These are phyloP conservation scores for Pandemis corylana DNA, from an alignment of 2,888 invertebrate species.

Conservation along the genomic window DNA sequence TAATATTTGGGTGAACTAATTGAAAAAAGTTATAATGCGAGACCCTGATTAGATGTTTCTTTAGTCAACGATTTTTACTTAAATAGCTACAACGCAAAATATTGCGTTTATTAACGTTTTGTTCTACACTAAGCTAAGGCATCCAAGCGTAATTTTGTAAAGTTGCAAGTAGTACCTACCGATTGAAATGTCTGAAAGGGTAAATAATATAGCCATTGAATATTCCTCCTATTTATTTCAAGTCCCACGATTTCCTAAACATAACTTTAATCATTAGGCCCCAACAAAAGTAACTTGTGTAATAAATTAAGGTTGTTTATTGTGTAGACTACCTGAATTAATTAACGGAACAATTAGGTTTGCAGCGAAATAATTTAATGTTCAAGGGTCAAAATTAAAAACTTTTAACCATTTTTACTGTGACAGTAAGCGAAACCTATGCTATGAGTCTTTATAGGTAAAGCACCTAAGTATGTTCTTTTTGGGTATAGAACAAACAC, in stretches of 20 bases:
- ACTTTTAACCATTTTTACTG: conserved; percentile 10
- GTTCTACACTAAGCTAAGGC: too few relatives aligned
- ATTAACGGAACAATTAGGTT: conserved; percentile 22
- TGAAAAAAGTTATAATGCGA: too few relatives aligned
- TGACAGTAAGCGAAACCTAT: background rate
- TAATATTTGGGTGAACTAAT: too few relatives aligned
- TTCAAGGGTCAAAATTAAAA: background rate
- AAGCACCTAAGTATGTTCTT: too few relatives aligned
- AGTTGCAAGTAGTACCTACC: too few relatives aligned
- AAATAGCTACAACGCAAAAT: too few relatives aligned
- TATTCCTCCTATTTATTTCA: conserved; percentile 9
- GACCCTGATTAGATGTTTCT: too few relatives aligned
- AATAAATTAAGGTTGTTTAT: conserved; percentile 33
- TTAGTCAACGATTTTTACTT: too few relatives aligned
- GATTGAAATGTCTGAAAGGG: background rate
- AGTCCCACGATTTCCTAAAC: conserved; percentile 12
- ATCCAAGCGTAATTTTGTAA: too few relatives aligned
- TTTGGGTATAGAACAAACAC: too few relatives aligned
- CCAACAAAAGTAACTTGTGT: conserved; percentile 27
- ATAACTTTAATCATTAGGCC: conserved; percentile 28
- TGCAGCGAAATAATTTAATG: conserved; percentile 23
- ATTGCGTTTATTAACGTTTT: too few relatives aligned
- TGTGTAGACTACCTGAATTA: conserved; percentile 25
- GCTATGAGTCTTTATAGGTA: too few relatives aligned
- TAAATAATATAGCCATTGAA: conserved; percentile 14